Base-by-base conservation (phyloP, 1,140 invertebrate species). In the Oedothorax gibbosus region DNA sequence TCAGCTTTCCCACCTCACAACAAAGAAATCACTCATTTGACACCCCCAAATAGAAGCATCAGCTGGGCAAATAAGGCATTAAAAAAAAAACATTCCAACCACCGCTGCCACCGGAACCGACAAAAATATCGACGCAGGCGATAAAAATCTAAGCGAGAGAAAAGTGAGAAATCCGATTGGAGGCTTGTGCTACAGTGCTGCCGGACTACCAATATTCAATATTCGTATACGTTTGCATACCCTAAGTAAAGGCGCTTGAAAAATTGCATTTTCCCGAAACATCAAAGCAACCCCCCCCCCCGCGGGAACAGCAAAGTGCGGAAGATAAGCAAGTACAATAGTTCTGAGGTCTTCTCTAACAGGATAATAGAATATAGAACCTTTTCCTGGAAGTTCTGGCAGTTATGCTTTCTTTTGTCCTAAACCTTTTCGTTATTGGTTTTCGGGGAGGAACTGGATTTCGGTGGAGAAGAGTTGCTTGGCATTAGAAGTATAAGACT, bases 131-230 rank as follows among this genome's bases (percentile, higher is more conserved):
- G 50, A 68, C 64, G 21, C 69, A 21, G 21, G 53, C 66, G 80
- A 82, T 82, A 82, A 82, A 35, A 82, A 82, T 73, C 80, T 65
- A 7, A 54, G 15, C 49, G 68, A 57, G 68, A 35, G 35, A 68
- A 73, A 60, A 68, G 20, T 53, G 7, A 20, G 64, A 82, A 82
- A 82, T 82, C 80, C 68, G 80, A 82, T 82, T 82, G 77, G 35
- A 56, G 77, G 50, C 56, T 56, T 60, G 21, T 60, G 66, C 77
- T 20, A 2, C 11, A 60, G 80, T 62, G 35, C n/a, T 7, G 66
- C 53, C 54, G 57, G 57, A 60, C 69, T 73, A 56, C 69, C 80
- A 73, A 82, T 82, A 82, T 82, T 82, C 80, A 82, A 82, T 82
- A 82, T 62, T 64, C 80, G 35, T 35, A 35, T 35, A 7, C 56